Evolutionary conservation across 1,140 invertebrate species (phyloP).

Genomic region (Musca vetustissima): DNA sequence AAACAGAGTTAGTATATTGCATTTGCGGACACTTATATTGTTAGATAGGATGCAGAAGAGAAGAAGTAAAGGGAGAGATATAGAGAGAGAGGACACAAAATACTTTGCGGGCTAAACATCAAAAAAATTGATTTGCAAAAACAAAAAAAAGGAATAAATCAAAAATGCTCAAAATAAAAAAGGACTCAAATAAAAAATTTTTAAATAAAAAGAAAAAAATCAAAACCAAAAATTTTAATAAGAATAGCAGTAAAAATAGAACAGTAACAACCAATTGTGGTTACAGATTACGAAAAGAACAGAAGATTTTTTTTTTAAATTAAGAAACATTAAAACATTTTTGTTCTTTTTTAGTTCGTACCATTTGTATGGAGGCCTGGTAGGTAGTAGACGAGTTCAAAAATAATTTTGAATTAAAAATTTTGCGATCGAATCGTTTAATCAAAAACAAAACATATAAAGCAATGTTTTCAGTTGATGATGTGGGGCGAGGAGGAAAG

Average conservation of each 20-base stretch:
- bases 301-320: too few relatives aligned
- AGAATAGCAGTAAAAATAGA: background rate
- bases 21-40: too few relatives aligned
- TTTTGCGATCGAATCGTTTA: conserved; percentile 6
- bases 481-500: too few relatives aligned
- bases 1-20: too few relatives aligned
- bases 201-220: background rate
- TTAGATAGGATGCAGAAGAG: too few relatives aligned
- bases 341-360: conserved; percentile 42
- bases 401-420: background rate
- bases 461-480: background rate
- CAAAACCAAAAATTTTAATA: background rate
- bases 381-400: background rate
- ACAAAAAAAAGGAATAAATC: too few relatives aligned
- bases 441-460: background rate
- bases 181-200: background rate
- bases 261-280: background rate
- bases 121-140: background rate
- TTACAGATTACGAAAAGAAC: conserved; percentile 11
- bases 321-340: conserved; percentile 6
- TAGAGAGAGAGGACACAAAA: too few relatives aligned
- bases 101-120: background rate
- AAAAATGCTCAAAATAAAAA: background rate
- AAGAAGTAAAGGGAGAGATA: too few relatives aligned
- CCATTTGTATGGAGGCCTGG: conserved; percentile 54